Percentiles rank a stretch among this genome's conserved stretches.
phyloP scores from a whole-genome alignment of 2,888 invertebrate genomes.

The Lydus trimaculatus region DNA sequence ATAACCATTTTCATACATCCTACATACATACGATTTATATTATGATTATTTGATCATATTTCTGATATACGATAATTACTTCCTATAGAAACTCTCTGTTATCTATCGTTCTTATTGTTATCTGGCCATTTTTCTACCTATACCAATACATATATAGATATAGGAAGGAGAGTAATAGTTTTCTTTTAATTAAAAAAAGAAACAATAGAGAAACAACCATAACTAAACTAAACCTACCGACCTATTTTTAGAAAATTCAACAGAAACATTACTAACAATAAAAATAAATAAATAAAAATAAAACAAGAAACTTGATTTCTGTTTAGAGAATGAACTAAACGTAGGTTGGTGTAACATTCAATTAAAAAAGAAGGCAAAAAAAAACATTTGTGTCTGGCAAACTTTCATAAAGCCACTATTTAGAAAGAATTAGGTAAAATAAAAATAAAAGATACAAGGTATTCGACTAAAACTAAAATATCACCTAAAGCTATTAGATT shows the following conservation, averaged over 20 bases:
- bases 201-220: neutral
- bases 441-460: conserved; percentile 1
- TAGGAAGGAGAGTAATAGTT: too few relatives aligned
- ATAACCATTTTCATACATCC: conserved; percentile 14
- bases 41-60: neutral
- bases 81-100: conserved; percentile 21
- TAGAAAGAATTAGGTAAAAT: neutral
- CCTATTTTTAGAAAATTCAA: neutral
- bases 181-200: neutral
- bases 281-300: neutral
- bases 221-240: neutral
- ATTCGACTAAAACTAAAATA: neutral
- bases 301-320: conserved; percentile 1
- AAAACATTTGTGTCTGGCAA: neutral
- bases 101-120: conserved; percentile 21
- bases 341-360: conserved; percentile 14
- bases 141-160: too few relatives aligned
- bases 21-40: too few relatives aligned
- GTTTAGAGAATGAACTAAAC: neutral
- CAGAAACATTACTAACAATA: neutral
- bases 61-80: conserved; percentile 22
- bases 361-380: too few relatives aligned
- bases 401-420: neutral
- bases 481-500: neutral
- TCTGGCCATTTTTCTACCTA: conserved; percentile 4